These are phyloP conservation scores for Papilio aristodemus DNA, from an alignment of 1,140 invertebrate species.

Conservation along the genomic window DNA sequence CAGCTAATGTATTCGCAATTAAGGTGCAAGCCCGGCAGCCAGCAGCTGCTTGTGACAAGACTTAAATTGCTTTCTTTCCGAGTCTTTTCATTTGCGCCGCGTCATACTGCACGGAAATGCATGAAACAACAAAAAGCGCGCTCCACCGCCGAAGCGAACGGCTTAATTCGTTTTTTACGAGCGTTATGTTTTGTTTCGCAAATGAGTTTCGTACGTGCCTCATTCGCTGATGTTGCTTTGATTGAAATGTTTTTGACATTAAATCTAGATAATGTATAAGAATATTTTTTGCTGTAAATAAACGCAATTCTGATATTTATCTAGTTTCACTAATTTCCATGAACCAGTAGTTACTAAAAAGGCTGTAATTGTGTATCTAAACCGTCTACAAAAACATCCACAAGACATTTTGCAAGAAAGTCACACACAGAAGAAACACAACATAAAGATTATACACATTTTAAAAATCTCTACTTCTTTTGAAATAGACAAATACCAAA, in stretches of 20 bases:
- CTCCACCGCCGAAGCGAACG: constrained; percentile 29
- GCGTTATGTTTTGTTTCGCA: constrained; percentile 31
- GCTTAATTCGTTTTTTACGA: constrained; percentile 34
- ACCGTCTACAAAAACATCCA: too few relatives aligned
- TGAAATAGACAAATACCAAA: constrained; percentile 1
- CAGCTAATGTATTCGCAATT: constrained; percentile 45
- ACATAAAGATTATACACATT: too few relatives aligned
- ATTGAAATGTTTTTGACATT: constrained; percentile 30
- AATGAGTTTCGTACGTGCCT: constrained; percentile 32
- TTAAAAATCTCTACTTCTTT: neutral
- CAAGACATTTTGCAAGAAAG: too few relatives aligned
- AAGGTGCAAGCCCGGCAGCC: constrained; percentile 36
- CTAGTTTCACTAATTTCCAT: too few relatives aligned
- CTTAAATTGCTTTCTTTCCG: constrained; percentile 39
- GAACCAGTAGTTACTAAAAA: too few relatives aligned
- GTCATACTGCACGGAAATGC: constrained; percentile 37
- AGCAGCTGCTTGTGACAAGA: constrained; percentile 33
- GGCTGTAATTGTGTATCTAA: too few relatives aligned
- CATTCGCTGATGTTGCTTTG: constrained; percentile 28
- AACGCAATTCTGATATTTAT: neutral
- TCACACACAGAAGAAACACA: too few relatives aligned
- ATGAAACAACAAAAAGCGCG: constrained; percentile 37
- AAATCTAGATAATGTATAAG: constrained; percentile 3
- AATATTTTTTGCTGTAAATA: neutral
- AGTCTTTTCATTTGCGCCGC: constrained; percentile 36